Percentiles rank a stretch among this genome's conserved stretches.
Evolutionary conservation across 64 coral and sea anemone genomes (phyloP).

Genomic region (Cladopsammia gracilis): DNA sequence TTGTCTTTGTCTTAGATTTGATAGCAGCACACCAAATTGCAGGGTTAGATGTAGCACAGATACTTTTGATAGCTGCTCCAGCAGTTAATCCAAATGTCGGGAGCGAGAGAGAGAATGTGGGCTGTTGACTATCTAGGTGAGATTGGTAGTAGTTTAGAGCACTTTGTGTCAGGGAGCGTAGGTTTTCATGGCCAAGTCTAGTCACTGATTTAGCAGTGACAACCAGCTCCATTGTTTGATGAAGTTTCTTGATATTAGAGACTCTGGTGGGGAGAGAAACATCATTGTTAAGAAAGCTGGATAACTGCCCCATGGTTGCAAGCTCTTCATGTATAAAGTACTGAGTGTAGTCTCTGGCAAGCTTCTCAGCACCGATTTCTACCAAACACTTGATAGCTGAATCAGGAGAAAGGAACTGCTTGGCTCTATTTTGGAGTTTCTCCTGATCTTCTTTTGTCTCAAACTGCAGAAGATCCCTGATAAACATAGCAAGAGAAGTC

Average conservation of each 20-base stretch:
- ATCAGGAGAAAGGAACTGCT: slow-evolving; percentile 45
- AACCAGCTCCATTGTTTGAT: slow-evolving; percentile 81
- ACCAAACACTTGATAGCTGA: slow-evolving; percentile 66
- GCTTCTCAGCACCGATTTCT: slow-evolving; percentile 87
- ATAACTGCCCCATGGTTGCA: slow-evolving; percentile 84
- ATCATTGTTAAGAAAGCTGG: slow-evolving; percentile 61
- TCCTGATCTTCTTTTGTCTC: slow-evolving; percentile 79
- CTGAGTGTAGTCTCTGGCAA: slow-evolving; percentile 78
- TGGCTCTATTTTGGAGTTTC: slow-evolving; percentile 74
- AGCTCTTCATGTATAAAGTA: slow-evolving; percentile 87
- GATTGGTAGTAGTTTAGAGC: slow-evolving; percentile 80
- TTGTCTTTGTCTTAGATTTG: slow-evolving; percentile 72
- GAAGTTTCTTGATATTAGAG: slow-evolving; percentile 79
- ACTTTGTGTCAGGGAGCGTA: slow-evolving; percentile 73
- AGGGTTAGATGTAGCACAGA: slow-evolving; percentile 65
- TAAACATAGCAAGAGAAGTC: slow-evolving; percentile 76
- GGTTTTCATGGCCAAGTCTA: slow-evolving; percentile 78
- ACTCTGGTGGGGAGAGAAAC: slow-evolving; percentile 46
- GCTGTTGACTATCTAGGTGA: slow-evolving; percentile 48
- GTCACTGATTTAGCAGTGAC: slow-evolving; percentile 82
- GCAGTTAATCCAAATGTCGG: slow-evolving; percentile 84
- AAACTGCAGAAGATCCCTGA: slow-evolving; percentile 74
- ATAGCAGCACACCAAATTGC: slow-evolving; percentile 88
- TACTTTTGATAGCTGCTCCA: slow-evolving; percentile 73
- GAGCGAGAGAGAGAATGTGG: slow-evolving; percentile 89